Evolutionary conservation across 1,140 invertebrate genomes (phyloP), one percentile per base, ranked within the genome.

Genomic region (Myzus persicae): DNA sequence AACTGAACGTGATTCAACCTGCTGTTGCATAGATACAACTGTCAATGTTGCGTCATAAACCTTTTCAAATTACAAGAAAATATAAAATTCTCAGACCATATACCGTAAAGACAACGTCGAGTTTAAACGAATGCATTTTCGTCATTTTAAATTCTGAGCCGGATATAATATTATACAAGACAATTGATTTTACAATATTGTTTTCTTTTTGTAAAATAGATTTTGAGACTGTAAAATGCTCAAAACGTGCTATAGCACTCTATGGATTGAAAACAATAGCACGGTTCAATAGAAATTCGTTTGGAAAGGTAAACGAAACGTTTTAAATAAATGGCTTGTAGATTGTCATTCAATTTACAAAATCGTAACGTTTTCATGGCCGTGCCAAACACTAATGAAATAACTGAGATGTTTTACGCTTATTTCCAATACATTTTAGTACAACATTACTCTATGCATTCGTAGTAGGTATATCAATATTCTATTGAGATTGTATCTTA

Each of bases 1-100:
- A 67, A 14, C 9, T 67, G 59, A n/a, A 76, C 59, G 31, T 18
- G 31, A 76, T 76, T 76, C 31, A n/a, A 76, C 14, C 59, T 67
- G 14, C 5, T 67, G n/a, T 67, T n/a, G 9, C 11, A 8, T 18
- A 20, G 48, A 48, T 46, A 46, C 9, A 31, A n/a, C n/a, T 67
- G 59, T 14, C 31, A n/a, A 67, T n/a, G 14, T 67, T 18, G 6
- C 59, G n/a, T n/a, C 59, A 67, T 51, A 51, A 51, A 51, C 20
- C 48, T 67, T 67, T 67, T 67, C n/a, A n/a, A 67, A 67, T 67
- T n/a, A 67, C 59, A 67, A 67, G 31, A 67, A 67, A 67, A 67
- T 67, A n/a, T n/a, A 6, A n/a, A 67, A 67, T 67, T 67, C 31
- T 67, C 31, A 67, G 18, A n/a, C 18, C 59, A n/a, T 67, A 18